Evolutionary conservation across 2,797 vertebrate genomes (phyloP).

Genomic region (Chaunax sp.): DNA sequence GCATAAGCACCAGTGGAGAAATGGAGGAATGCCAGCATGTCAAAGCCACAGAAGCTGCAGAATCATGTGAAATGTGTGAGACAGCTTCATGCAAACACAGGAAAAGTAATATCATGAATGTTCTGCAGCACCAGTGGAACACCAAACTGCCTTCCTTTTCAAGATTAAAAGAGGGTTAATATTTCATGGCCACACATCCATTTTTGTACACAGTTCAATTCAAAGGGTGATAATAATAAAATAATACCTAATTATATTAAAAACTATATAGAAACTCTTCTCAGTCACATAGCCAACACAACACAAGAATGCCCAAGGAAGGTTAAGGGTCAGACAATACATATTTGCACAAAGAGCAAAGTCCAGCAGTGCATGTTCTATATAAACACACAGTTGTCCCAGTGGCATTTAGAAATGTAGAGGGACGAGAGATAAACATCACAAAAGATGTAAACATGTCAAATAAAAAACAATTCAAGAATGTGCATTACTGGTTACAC

Average conservation of each 20-base stretch:
- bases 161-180: conserved; percentile 2
- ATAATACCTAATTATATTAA: neutral
- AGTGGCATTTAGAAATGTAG: neutral
- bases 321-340: conserved; percentile 38
- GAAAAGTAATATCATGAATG: conserved; percentile 13
- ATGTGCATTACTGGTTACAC: too few species aligned
- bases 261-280: neutral
- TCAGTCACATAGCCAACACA: conserved; percentile 42
- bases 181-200: neutral
- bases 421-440: too few species aligned
- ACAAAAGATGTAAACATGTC: too few species aligned
- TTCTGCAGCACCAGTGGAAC: conserved; percentile 1
- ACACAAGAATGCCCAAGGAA: conserved; percentile 11
- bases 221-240: neutral
- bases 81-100: conserved; percentile 24
- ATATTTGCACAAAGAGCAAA: conserved; percentile 64
- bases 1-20: conserved; percentile 26
- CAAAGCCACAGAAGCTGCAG: conserved; percentile 36
- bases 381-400: conserved; percentile 12
- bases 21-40: conserved; percentile 35
- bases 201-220: conserved; percentile 2
- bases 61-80: conserved; percentile 29
- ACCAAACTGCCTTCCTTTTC: neutral
- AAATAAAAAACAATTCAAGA: too few species aligned
- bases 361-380: conserved; percentile 35